Percentiles rank a stretch among this genome's conserved stretches.
Conservation (phyloP, 2,113 vertebrate species). For the Ondatra zibethicus region DNA sequence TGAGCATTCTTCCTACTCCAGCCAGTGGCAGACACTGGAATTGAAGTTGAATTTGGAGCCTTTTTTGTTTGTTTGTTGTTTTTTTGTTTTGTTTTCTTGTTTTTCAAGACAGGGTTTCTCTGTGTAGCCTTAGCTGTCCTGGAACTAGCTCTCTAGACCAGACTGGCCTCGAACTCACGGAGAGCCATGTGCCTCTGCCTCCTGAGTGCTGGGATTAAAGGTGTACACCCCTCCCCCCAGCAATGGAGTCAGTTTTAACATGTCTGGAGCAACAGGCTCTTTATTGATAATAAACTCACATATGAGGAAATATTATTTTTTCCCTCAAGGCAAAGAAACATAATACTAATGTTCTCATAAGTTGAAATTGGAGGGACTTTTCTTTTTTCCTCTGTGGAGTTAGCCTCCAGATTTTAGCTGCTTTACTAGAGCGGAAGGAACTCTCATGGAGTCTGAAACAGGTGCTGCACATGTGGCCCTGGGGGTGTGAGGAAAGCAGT, state of each 20-base stretch:
- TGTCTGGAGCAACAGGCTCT: slow-evolving; percentile 55
- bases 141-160: not conserved
- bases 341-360: not conserved
- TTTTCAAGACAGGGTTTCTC: too few relatives aligned
- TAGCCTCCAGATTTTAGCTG: slow-evolving; percentile 21
- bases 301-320: slow-evolving; percentile 57
- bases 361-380: not conserved
- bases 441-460: not conserved
- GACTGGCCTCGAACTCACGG: too few relatives aligned
- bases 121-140: not conserved
- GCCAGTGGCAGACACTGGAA: slow-evolving; percentile 49
- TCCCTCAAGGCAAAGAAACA: not conserved
- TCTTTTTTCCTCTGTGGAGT: not conserved
- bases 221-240: not conserved
- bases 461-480: not conserved
- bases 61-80: not conserved
- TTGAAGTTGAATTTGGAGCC: slow-evolving; percentile 55
- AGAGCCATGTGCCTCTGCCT: not conserved
- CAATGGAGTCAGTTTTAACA: slow-evolving; percentile 55
- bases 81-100: not conserved
- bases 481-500: not conserved
- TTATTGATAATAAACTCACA: slow-evolving; percentile 53
- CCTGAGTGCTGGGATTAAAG: not conserved
- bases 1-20: slow-evolving; percentile 65
- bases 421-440: slow-evolving; percentile 5